phyloP scores from a whole-genome alignment of 2,113 vertebrate species.

The Dicaeum eximium region DNA sequence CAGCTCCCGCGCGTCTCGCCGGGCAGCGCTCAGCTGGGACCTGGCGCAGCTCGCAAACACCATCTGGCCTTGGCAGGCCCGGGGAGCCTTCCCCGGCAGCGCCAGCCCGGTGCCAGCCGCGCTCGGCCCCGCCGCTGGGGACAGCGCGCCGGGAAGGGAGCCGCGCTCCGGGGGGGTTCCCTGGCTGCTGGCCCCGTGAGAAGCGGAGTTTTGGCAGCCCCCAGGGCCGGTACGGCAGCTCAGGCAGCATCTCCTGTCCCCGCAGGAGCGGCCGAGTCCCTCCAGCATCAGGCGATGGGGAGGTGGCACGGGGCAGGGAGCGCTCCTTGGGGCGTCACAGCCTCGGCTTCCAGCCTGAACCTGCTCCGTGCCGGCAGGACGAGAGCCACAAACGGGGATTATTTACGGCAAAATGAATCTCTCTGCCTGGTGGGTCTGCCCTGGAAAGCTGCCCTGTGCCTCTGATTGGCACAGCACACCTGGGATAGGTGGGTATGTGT shows the following conservation, averaged over 20 bases:
- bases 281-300: not conserved
- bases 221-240: accelerated
- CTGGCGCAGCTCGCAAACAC: slow-evolving; percentile 78
- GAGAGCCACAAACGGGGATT: not conserved
- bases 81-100: not conserved
- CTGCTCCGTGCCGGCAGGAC: not conserved
- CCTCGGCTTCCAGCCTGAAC: not conserved
- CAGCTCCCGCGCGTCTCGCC: slow-evolving; percentile 73
- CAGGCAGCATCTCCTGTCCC: not conserved
- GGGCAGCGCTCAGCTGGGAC: slow-evolving; percentile 82
- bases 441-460: not conserved
- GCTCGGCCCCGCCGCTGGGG: not conserved
- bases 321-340: accelerated
- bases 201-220: not conserved
- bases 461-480: accelerated
- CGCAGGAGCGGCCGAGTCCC: not conserved
- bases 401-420: not conserved
- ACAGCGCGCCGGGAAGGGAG: not conserved
- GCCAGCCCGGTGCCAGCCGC: slow-evolving; percentile 14
- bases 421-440: not conserved
- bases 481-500: not conserved
- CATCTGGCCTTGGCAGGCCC: slow-evolving; percentile 83
- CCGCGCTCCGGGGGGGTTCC: not conserved
- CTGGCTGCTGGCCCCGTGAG: accelerated
- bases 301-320: not conserved